These are phyloP conservation scores for Brachyptera risi DNA, from an alignment of 2,888 invertebrate species.

Conservation along the genomic window DNA sequence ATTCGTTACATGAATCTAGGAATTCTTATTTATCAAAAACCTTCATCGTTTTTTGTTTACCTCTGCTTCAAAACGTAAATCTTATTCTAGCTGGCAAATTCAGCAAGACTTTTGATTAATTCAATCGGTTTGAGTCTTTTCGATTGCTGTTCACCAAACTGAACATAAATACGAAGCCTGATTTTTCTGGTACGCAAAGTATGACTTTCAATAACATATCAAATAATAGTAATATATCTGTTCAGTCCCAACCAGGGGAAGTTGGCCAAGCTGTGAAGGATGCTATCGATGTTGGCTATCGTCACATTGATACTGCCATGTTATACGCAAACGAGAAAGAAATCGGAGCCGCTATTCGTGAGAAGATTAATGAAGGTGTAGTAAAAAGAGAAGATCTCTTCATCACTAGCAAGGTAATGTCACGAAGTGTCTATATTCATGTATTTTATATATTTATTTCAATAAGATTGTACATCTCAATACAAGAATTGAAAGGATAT, in stretches of 20 bases:
- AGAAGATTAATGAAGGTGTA: conserved; percentile 61
- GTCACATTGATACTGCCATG: conserved; percentile 72
- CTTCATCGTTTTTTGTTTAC: too few species aligned
- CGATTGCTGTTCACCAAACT: background rate
- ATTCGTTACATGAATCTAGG: too few species aligned
- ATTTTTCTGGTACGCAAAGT: background rate
- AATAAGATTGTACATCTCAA: too few species aligned
- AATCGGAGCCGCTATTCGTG: conserved; percentile 64
- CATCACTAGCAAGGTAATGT: conserved; percentile 56
- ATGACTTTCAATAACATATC: too few species aligned
- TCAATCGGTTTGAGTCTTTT: background rate
- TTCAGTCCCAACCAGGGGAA: conserved; percentile 62
- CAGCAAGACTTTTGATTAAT: background rate
- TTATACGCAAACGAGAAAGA: conserved; percentile 73
- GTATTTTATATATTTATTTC: too few species aligned
- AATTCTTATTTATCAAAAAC: too few species aligned
- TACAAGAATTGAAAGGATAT: too few species aligned
- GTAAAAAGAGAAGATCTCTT: conserved; percentile 64
- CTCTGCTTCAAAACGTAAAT: too few species aligned
- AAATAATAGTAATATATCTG: background rate
- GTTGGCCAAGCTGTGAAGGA: conserved; percentile 65
- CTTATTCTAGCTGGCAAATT: too few species aligned
- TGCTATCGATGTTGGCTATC: conserved; percentile 73
- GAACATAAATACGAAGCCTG: background rate
- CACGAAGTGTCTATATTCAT: background rate